Evolutionary conservation across 2,888 invertebrate species (phyloP).

Genomic region (Agrochola litura): DNA sequence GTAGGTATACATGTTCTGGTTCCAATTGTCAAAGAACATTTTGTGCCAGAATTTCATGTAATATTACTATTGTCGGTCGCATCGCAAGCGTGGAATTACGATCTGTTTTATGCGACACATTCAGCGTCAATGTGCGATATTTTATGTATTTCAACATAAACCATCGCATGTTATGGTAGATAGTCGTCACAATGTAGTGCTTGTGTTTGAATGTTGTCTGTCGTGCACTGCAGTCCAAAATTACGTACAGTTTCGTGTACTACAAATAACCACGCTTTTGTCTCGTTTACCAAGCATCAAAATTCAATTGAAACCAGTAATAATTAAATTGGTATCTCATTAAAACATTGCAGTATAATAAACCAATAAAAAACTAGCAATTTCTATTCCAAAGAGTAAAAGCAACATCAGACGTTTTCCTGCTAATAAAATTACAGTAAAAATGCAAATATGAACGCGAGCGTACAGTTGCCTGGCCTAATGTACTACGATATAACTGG

Average conservation of each 20-base stretch:
- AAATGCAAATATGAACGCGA: constrained; percentile 35
- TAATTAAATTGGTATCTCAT: neutral
- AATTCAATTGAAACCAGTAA: neutral
- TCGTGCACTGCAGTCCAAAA: constrained; percentile 12
- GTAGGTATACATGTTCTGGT: neutral
- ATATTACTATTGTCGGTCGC: neutral
- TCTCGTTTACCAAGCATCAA: neutral
- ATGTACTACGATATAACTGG: constrained; percentile 28
- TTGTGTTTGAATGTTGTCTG: neutral
- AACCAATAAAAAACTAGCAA: neutral
- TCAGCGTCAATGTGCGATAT: constrained; percentile 8
- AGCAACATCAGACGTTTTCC: constrained; percentile 8
- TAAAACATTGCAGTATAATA: constrained; percentile 9
- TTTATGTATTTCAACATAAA: constrained; percentile 18
- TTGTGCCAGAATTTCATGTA: constrained; percentile 22
- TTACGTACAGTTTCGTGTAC: neutral
- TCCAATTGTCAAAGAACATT: constrained; percentile 10
- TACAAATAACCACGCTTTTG: neutral
- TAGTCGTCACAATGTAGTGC: neutral
- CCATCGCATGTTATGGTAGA: constrained; percentile 13
- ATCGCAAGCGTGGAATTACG: neutral
- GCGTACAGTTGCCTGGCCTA: constrained; percentile 25
- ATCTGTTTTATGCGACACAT: constrained; percentile 27
- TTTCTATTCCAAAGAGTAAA: constrained; percentile 18
- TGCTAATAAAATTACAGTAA: constrained; percentile 49